Conservation (phyloP, 2,113 vertebrate species). For the Formicarius rufipectus region DNA sequence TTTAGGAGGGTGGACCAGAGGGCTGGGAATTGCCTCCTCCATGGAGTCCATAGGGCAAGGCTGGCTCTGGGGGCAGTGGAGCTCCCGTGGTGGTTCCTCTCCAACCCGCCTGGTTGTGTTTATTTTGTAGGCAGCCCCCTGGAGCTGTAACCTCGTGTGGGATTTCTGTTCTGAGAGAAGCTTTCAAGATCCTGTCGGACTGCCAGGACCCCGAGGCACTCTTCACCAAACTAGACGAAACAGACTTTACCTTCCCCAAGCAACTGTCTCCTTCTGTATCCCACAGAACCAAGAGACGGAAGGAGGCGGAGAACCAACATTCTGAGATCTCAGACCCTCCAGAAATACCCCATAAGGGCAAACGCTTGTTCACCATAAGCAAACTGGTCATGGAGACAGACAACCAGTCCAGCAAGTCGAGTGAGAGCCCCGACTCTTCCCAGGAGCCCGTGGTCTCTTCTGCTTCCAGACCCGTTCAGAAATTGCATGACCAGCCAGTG, state of each 20-base stretch:
- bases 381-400: conserved; percentile 79
- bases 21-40: background rate
- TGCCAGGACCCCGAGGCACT: conserved; percentile 42
- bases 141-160: conserved; percentile 51
- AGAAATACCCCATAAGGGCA: background rate
- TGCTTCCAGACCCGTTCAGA: conserved; percentile 38
- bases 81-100: background rate
- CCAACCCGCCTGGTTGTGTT: background rate
- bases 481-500: background rate
- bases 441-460: conserved; percentile 34
- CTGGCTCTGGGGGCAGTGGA: background rate
- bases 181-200: conserved; percentile 74
- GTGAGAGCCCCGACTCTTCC: conserved; percentile 27
- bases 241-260: conserved; percentile 71
- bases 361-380: conserved; percentile 60
- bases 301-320: background rate
- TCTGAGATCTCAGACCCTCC: conserved; percentile 10
- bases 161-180: conserved; percentile 74
- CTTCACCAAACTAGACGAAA: conserved; percentile 80
- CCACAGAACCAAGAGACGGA: conserved; percentile 67
- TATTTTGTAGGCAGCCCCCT: conserved; percentile 60
- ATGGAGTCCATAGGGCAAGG: fast-evolving
- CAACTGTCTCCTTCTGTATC: conserved; percentile 65
- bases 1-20: fast-evolving
- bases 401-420: conserved; percentile 57